A percentile compares a stretch with the other conserved stretches of the same genome.
Conservation (phyloP, 35 echinoderm and acorn worm genomes). For the Eucidaris tribuloides region DNA sequence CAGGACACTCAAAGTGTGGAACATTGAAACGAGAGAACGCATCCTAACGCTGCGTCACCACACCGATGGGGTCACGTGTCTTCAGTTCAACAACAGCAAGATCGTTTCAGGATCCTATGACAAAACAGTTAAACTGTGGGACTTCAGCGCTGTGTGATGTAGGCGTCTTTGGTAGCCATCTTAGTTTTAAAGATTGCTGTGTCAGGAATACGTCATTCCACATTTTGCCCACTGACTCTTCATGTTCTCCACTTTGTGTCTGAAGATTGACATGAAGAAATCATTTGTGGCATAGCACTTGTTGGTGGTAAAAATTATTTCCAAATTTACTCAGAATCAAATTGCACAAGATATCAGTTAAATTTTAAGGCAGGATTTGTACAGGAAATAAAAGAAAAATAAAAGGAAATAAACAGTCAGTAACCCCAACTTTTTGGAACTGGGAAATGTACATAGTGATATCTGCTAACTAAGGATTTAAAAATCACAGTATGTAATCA, state of each 20-base stretch:
- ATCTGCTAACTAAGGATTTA: too few species aligned
- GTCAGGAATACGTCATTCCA: neutral
- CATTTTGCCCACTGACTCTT: neutral
- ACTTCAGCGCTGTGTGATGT: slow-evolving; percentile 78
- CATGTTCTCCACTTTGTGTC: neutral
- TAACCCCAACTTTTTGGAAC: too few species aligned
- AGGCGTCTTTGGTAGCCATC: neutral
- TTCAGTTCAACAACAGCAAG: slow-evolving; percentile 94
- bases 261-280: neutral
- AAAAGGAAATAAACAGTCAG: too few species aligned
- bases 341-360: neutral
- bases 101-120: slow-evolving; percentile 98
- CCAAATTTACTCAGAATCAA: neutral
- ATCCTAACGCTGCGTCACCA: slow-evolving; percentile 88
- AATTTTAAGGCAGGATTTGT: neutral
- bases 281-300: neutral
- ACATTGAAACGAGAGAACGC: slow-evolving; percentile 85
- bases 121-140: slow-evolving; percentile 94
- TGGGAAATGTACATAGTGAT: too few species aligned
- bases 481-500: too few species aligned
- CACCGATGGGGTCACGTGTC: slow-evolving; percentile 90
- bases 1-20: slow-evolving; percentile 94
- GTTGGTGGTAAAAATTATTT: neutral
- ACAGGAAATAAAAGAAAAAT: neutral
- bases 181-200: neutral